These are phyloP conservation scores for Acrossocheilus wenchowensis DNA, from an alignment of 2,797 vertebrate species.

Conservation along the genomic window DNA sequence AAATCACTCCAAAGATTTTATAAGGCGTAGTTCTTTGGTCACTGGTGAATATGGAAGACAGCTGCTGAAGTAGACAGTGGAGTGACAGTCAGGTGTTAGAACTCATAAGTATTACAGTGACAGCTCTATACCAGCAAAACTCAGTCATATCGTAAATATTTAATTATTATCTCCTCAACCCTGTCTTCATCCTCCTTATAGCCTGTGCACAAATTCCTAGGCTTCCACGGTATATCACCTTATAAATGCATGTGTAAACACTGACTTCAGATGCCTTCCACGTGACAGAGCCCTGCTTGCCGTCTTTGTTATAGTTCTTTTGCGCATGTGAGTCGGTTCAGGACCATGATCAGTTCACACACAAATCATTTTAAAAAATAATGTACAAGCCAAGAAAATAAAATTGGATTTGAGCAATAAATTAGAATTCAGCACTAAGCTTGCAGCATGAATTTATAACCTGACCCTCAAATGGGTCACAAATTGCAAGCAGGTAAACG, in stretches of 20 bases:
- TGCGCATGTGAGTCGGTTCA: background rate
- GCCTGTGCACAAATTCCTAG: background rate
- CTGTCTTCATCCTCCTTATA: background rate
- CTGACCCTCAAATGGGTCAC: background rate
- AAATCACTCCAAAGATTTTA: background rate
- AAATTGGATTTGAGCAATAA: background rate
- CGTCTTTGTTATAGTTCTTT: background rate
- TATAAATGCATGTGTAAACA: background rate
- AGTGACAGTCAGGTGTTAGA: background rate
- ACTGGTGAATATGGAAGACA: background rate
- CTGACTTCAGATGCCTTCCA: background rate
- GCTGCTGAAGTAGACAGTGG: background rate
- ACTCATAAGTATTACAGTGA: constrained; percentile 6
- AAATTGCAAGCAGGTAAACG: background rate
- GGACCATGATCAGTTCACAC: background rate
- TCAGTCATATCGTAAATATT: background rate
- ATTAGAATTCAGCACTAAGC: background rate
- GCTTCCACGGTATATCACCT: background rate
- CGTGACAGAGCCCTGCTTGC: background rate
- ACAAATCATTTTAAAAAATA: background rate
- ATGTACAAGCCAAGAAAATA: background rate
- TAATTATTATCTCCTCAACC: background rate
- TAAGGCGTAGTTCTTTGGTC: background rate
- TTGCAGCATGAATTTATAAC: no score
- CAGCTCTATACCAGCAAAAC: constrained; percentile 1